phyloP scores from a whole-genome alignment of 2,888 invertebrate species.

The Leucophora obtusa region DNA sequence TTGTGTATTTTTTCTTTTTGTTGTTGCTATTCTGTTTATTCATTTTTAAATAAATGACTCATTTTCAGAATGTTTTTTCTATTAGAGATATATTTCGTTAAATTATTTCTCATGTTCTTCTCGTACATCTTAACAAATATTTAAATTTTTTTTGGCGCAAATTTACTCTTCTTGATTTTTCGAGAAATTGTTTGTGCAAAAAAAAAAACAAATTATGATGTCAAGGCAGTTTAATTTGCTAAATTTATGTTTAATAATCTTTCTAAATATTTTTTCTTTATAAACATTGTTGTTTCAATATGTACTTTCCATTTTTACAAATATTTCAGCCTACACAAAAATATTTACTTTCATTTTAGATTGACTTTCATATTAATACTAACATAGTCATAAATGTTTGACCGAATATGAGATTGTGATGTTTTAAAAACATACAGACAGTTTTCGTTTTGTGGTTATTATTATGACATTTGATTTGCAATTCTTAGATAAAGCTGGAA shows the following conservation, averaged over 20 bases:
- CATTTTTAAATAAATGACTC: slow-evolving; percentile 45
- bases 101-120: slow-evolving; percentile 39
- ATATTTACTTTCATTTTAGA: not conserved
- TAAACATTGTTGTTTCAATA: not conserved
- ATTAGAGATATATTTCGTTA: slow-evolving; percentile 12
- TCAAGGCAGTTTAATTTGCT: slow-evolving; percentile 48
- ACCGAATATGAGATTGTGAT: not conserved
- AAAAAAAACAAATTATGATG: slow-evolving; percentile 32
- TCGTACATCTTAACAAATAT: slow-evolving; percentile 2
- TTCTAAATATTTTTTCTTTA: not conserved
- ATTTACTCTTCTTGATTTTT: slow-evolving; percentile 27
- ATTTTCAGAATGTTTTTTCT: slow-evolving; percentile 27
- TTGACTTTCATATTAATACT: not conserved
- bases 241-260: slow-evolving; percentile 35
- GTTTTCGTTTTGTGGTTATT: not conserved
- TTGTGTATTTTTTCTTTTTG: not conserved
- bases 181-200: slow-evolving; percentile 24
- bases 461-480: too few species aligned
- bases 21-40: slow-evolving; percentile 5
- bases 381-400: not conserved
- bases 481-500: too few species aligned
- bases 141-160: slow-evolving; percentile 20
- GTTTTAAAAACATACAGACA: not conserved
- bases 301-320: slow-evolving; percentile 30
- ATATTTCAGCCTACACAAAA: slow-evolving; percentile 43